Evolutionary conservation across 2,113 vertebrate species (phyloP).

Genomic region (Phrynosoma blainvillii): DNA sequence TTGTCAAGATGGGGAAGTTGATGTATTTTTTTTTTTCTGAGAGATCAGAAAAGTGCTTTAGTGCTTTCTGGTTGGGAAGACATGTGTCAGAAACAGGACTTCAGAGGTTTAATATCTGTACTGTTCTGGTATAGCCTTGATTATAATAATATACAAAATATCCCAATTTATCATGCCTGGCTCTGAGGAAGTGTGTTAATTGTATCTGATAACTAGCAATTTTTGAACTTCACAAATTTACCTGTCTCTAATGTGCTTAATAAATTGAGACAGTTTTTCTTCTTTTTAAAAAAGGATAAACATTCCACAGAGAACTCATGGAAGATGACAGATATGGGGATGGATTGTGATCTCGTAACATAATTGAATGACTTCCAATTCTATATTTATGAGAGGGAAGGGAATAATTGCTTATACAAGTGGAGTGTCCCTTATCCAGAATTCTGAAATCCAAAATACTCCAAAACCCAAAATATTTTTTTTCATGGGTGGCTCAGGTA

Average conservation of each 20-base stretch:
- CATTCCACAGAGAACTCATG: background rate
- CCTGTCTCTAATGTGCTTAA: constrained; percentile 40
- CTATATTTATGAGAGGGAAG: too few species aligned
- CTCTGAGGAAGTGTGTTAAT: constrained; percentile 41
- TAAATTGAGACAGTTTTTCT: constrained; percentile 27
- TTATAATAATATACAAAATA: constrained; percentile 50
- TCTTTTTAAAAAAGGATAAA: background rate
- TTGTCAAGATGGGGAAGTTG: constrained; percentile 30
- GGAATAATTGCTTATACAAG: too few species aligned
- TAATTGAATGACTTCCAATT: too few species aligned
- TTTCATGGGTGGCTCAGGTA: too few species aligned
- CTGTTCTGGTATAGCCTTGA: constrained; percentile 47
- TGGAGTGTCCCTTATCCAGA: too few species aligned
- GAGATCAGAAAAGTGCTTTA: constrained; percentile 57
- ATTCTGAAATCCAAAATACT: too few species aligned
- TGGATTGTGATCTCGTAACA: background rate
- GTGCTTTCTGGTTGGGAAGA: constrained; percentile 47
- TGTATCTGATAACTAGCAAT: constrained; percentile 41
- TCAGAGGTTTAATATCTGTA: constrained; percentile 53
- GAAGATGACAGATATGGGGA: background rate
- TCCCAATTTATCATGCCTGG: constrained; percentile 58
- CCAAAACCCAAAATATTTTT: too few species aligned
- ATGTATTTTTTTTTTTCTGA: constrained; percentile 42
- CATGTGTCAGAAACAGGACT: constrained; percentile 48
- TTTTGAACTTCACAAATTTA: constrained; percentile 49